Percentiles rank a stretch among this genome's conserved stretches.
Conservation (phyloP, 2,888 invertebrate genomes). For the Rhingia campestris region DNA sequence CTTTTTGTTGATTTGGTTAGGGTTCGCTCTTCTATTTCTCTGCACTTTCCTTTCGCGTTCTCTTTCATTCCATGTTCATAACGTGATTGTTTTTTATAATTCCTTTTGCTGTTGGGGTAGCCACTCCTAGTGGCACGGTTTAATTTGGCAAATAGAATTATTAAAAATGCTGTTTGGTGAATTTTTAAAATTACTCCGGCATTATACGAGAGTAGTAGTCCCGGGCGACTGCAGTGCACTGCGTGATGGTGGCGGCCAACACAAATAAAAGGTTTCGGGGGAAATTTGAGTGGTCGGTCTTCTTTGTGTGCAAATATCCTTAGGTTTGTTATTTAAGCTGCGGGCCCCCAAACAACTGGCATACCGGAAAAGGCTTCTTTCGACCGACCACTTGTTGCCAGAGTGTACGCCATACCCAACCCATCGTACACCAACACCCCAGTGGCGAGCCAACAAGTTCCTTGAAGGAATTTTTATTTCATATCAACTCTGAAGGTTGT, state of each 20-base stretch:
- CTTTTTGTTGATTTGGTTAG: slow-evolving; percentile 55
- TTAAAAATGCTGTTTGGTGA: slow-evolving; percentile 75
- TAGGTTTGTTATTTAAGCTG: slow-evolving; percentile 53
- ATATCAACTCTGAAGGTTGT: slow-evolving; percentile 4
- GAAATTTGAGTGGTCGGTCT: slow-evolving; percentile 66
- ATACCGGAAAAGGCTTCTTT: slow-evolving; percentile 54
- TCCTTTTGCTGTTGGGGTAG: slow-evolving; percentile 47
- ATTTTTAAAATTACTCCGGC: slow-evolving; percentile 69
- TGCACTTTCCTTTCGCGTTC: slow-evolving; percentile 25
- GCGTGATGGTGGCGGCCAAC: slow-evolving; percentile 52
- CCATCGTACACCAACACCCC: neutral
- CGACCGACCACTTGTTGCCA: slow-evolving; percentile 69
- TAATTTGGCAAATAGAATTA: slow-evolving; percentile 76
- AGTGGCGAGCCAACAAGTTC: neutral
- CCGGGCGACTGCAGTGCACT: slow-evolving; percentile 44
- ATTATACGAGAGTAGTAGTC: slow-evolving; percentile 39
- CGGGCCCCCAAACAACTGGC: slow-evolving; percentile 47
- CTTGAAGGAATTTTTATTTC: slow-evolving; percentile 1
- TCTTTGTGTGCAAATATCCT: slow-evolving; percentile 65
- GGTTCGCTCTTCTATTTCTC: slow-evolving; percentile 38
- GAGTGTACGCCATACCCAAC: slow-evolving; percentile 4
- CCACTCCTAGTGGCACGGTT: slow-evolving; percentile 50
- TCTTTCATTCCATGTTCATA: slow-evolving; percentile 35
- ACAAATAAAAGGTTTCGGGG: slow-evolving; percentile 44
- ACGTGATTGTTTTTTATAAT: slow-evolving; percentile 51